Percentiles rank a stretch among this genome's conserved stretches.
Evolutionary conservation across 2,113 vertebrate species (phyloP).

Genomic region (Pyrgilauda ruficollis): DNA sequence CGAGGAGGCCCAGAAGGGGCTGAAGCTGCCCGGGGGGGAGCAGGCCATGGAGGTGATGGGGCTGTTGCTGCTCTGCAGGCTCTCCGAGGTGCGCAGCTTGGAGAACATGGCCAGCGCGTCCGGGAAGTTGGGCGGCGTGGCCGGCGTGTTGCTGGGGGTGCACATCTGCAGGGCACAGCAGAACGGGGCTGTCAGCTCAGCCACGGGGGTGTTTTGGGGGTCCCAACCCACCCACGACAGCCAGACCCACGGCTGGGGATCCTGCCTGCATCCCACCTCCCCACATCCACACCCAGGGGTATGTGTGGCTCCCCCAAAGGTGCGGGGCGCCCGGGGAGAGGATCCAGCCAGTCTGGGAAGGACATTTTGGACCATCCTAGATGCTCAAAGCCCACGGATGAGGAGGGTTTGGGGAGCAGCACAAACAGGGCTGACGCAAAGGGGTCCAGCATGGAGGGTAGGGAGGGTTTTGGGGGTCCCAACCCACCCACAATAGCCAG

Average conservation of each 20-base stretch:
- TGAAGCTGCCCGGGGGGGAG: conserved; percentile 79
- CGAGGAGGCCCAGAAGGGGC: conserved; percentile 88
- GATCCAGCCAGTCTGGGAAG: not conserved
- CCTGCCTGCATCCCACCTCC: not conserved
- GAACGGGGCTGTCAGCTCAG: rapidly evolving
- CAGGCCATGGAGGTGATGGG: conserved; percentile 83
- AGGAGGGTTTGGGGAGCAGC: not conserved
- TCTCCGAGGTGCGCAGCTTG: conserved; percentile 88
- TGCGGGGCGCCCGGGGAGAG: not conserved
- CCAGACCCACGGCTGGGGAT: rapidly evolving
- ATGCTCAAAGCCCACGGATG: not conserved
- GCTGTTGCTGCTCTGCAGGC: conserved; percentile 66
- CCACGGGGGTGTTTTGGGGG: not conserved
- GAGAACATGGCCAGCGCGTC: conserved; percentile 97
- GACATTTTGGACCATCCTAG: not conserved
- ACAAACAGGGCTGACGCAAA: not conserved
- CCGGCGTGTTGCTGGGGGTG: conserved; percentile 94
- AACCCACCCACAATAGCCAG: too few relatives aligned
- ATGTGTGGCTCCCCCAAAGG: not conserved
- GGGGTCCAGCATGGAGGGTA: rapidly evolving
- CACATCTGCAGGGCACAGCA: conserved; percentile 81
- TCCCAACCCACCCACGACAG: not conserved
- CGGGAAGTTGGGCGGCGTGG: conserved; percentile 93
- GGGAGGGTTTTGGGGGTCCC: too few relatives aligned
- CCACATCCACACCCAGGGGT: rapidly evolving